A percentile compares a stretch with the other conserved stretches of the same genome.
phyloP scores from a whole-genome alignment of 2,888 invertebrate species.

The Dysmachus trigonus region DNA sequence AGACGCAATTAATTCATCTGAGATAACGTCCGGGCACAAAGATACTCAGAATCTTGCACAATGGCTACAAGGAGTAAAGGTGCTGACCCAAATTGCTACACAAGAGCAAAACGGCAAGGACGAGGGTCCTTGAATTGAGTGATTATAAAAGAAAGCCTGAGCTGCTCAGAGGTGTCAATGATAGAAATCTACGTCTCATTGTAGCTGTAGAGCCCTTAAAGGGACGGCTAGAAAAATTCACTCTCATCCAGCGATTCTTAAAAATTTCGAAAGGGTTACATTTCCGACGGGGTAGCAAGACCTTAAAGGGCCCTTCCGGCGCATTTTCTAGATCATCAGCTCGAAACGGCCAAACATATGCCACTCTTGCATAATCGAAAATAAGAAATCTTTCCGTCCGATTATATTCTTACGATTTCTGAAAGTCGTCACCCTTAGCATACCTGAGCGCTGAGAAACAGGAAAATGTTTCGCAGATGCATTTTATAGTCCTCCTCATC shows the following conservation, averaged over 20 bases:
- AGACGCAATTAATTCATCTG: not conserved
- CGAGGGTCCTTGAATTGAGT: constrained; percentile 33
- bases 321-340: constrained; percentile 27
- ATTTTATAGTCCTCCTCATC: not conserved
- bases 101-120: constrained; percentile 34
- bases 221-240: not conserved
- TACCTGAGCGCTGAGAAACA: no score
- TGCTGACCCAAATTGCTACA: constrained; percentile 28
- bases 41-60: not conserved
- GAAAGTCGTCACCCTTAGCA: not conserved
- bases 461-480: not conserved
- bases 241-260: not conserved
- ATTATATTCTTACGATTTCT: constrained; percentile 14
- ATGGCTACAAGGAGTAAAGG: not conserved
- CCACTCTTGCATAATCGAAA: constrained; percentile 1
- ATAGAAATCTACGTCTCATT: constrained; percentile 39
- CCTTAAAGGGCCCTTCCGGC: not conserved
- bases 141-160: not conserved
- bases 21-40: not conserved
- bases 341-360: not conserved
- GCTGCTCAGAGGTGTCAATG: constrained; percentile 41
- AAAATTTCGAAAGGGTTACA: not conserved
- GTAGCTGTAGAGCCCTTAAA: not conserved
- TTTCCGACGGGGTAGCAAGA: not conserved
- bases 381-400: not conserved